Conservation (phyloP, 1,140 invertebrate genomes). For the Globodera rostochiensis region DNA sequence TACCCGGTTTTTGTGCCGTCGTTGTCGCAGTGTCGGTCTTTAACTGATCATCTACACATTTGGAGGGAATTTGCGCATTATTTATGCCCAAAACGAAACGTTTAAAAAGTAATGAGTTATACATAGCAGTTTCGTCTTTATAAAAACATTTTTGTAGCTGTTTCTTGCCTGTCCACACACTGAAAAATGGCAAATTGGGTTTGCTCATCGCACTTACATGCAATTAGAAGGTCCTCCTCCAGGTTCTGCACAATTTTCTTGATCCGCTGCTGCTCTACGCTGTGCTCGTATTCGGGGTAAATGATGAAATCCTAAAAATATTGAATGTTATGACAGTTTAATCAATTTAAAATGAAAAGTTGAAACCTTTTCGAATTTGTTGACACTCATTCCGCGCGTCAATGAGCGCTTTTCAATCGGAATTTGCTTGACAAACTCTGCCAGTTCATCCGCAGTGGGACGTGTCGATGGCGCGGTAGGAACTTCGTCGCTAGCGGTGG, state of each 20-base stretch:
- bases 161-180: too few relatives aligned
- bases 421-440: conserved; percentile 18
- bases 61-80: conserved; percentile 5
- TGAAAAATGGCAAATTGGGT: too few relatives aligned
- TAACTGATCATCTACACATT: not conserved
- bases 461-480: not conserved
- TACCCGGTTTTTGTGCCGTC: not conserved
- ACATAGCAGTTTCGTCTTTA: too few relatives aligned
- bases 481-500: too few relatives aligned
- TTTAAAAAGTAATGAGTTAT: too few relatives aligned
- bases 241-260: conserved; percentile 46
- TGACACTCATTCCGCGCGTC: conserved; percentile 56
- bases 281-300: conserved; percentile 58
- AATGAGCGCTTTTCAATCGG: conserved; percentile 62
- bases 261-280: conserved; percentile 56
- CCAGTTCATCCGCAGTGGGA: conserved; percentile 7
- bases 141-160: too few relatives aligned
- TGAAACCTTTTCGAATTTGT: conserved; percentile 62
- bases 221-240: conserved; percentile 38
- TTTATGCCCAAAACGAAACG: not conserved
- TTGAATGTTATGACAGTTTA: not conserved
- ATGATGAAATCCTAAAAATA: conserved; percentile 63
- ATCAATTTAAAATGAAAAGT: not conserved
- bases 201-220: conserved; percentile 8
- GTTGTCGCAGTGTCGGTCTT: not conserved